A percentile compares a stretch with the other conserved stretches of the same genome.
Conservation (phyloP, 2,888 invertebrate genomes). For the Erpobdella octoculata region DNA sequence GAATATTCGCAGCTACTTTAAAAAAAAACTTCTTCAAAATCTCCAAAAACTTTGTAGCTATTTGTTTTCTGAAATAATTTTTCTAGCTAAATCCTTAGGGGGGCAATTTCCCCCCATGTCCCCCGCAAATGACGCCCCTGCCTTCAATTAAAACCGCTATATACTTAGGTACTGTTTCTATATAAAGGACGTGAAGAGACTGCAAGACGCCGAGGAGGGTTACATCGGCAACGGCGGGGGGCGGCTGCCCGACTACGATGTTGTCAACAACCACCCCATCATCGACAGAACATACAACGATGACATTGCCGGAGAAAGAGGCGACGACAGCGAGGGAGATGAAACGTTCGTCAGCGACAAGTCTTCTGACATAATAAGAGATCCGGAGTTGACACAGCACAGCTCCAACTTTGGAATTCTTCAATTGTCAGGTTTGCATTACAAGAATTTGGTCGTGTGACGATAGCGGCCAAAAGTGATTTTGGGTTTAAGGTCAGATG, state of each 20-base stretch:
- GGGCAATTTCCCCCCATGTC: no score
- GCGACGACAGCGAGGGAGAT: not conserved
- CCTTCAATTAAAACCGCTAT: not conserved
- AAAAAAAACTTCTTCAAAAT: no score
- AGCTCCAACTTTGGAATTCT: slow-evolving; percentile 6
- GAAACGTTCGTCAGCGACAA: not conserved
- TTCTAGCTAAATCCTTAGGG: no score
- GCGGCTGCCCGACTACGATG: not conserved
- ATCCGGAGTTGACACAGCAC: slow-evolving; percentile 27
- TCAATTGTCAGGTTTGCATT: slow-evolving; percentile 5
- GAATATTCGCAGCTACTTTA: no score
- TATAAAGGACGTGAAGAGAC: slow-evolving; percentile 11
- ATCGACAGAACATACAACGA: not conserved
- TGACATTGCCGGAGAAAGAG: not conserved
- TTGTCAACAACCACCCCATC: not conserved
- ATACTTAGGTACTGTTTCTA: not conserved
- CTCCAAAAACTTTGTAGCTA: no score
- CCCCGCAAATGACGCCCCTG: no score
- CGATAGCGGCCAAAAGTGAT: not conserved
- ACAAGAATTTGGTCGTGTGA: no score
- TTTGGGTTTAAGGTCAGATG: not conserved
- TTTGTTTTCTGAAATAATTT: no score
- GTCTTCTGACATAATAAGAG: slow-evolving; percentile 10
- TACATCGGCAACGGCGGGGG: not conserved
- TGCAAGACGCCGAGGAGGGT: not conserved